Evolutionary conservation across 1,140 invertebrate species (phyloP).

Genomic region (Drosophila nigrodunni): DNA sequence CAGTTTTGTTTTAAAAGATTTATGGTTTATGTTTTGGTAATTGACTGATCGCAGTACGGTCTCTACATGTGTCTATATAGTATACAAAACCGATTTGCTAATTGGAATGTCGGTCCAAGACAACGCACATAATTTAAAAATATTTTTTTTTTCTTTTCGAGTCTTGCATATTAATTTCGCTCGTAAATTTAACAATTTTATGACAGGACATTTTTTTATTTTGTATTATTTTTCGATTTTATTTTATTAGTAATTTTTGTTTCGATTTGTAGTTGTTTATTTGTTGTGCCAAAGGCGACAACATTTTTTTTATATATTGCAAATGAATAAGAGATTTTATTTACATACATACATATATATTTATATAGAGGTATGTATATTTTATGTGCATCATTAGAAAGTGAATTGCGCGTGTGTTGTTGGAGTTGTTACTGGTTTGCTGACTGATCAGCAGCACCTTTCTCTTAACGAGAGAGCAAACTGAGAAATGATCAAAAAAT

Average conservation of each 20-base stretch:
- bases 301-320: slow-evolving; percentile 37
- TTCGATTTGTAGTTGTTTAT: slow-evolving; percentile 6
- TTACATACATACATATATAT: not conserved
- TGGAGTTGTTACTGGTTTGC: slow-evolving; percentile 47
- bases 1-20: slow-evolving; percentile 7
- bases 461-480: slow-evolving; percentile 48
- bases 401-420: slow-evolving; percentile 51
- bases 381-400: slow-evolving; percentile 57
- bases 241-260: slow-evolving; percentile 10
- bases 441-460: slow-evolving; percentile 51
- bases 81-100: slow-evolving; percentile 20
- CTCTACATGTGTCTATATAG: slow-evolving; percentile 6
- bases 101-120: slow-evolving; percentile 18
- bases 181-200: slow-evolving; percentile 50
- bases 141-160: slow-evolving; percentile 7
- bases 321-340: slow-evolving; percentile 39
- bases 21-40: not conserved
- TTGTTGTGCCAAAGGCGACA: slow-evolving; percentile 23
- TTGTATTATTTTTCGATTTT: slow-evolving; percentile 2
- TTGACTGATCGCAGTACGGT: not conserved
- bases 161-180: slow-evolving; percentile 35
- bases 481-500: slow-evolving; percentile 10
- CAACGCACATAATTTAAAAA: slow-evolving; percentile 27
- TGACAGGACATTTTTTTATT: slow-evolving; percentile 42
- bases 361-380: slow-evolving; percentile 17